Conservation (phyloP, 1,140 invertebrate genomes). For the Armadillidium nasatum region DNA sequence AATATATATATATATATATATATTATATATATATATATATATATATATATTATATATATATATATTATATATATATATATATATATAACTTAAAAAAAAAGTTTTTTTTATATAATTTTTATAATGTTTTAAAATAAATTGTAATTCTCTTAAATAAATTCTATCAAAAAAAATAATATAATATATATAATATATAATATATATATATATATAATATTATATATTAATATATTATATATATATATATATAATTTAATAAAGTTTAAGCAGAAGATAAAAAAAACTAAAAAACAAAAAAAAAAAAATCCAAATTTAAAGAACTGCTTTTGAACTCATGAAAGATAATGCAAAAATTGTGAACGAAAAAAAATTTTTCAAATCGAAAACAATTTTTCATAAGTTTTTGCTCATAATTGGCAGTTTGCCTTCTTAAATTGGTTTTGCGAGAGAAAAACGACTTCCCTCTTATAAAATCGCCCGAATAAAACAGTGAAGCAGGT, state of each 20-base stretch:
- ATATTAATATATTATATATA: background rate
- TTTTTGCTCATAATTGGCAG: slow-evolving; percentile 12
- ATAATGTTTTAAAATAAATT: too few relatives aligned
- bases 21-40: background rate
- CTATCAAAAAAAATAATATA: background rate
- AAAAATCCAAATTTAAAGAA: slow-evolving; percentile 14
- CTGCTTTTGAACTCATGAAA: background rate
- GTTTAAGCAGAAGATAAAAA: background rate
- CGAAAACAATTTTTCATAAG: slow-evolving; percentile 8
- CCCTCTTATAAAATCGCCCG: background rate
- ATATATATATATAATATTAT: background rate
- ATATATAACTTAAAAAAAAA: too few relatives aligned
- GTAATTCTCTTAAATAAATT: too few relatives aligned
- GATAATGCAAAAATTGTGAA: background rate
- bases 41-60: slow-evolving; percentile 11
- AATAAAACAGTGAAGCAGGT: background rate
- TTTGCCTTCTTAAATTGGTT: slow-evolving; percentile 8
- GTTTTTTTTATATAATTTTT: too few relatives aligned
- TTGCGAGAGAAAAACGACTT: slow-evolving; percentile 1
- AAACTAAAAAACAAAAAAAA: background rate
- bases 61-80: background rate
- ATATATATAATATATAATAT: background rate
- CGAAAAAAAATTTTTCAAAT: slow-evolving; percentile 7
- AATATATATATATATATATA: too few relatives aligned
- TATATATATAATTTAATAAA: background rate